Conservation (phyloP, 2,113 vertebrate species). For the Hippocampus zosterae region DNA sequence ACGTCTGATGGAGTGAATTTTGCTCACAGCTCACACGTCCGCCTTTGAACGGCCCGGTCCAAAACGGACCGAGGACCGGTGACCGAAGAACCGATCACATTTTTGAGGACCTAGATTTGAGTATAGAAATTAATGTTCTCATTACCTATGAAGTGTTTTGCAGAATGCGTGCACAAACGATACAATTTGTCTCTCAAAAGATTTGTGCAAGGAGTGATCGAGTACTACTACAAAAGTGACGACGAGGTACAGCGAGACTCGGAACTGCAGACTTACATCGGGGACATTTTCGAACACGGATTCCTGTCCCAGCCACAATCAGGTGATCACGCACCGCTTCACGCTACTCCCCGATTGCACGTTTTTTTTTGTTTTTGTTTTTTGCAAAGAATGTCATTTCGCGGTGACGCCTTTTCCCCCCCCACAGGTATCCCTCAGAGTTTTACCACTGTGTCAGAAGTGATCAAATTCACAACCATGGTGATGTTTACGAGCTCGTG, state of each 20-base stretch:
- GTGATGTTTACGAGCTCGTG: slow-evolving; percentile 42
- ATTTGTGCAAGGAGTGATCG: slow-evolving; percentile 59
- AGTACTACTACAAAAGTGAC: slow-evolving; percentile 56
- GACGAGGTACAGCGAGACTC: slow-evolving; percentile 53
- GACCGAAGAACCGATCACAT: too few relatives aligned
- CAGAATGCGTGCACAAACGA: not conserved
- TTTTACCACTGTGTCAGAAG: slow-evolving; percentile 27
- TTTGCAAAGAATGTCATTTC: too few relatives aligned
- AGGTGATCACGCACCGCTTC: slow-evolving; percentile 38
- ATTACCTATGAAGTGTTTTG: not conserved
- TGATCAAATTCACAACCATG: slow-evolving; percentile 49
- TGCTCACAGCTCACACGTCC: too few relatives aligned
- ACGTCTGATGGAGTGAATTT: too few relatives aligned
- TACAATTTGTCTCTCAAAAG: slow-evolving; percentile 40
- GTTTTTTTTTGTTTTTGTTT: not conserved
- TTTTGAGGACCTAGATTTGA: not conserved
- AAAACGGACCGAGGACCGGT: too few relatives aligned
- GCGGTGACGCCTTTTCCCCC: not conserved
- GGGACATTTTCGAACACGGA: slow-evolving; percentile 75
- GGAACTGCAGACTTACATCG: slow-evolving; percentile 77
- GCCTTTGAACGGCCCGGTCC: too few relatives aligned
- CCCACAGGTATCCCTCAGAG: slow-evolving; percentile 50
- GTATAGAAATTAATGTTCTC: too few relatives aligned
- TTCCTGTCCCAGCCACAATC: slow-evolving; percentile 60
- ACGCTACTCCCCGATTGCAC: not conserved